Percentiles rank a stretch among this genome's conserved stretches.
These are phyloP conservation scores for Dicerorhinus sumatrensis DNA, from an alignment of 2,113 vertebrate species.

Conservation along the genomic window DNA sequence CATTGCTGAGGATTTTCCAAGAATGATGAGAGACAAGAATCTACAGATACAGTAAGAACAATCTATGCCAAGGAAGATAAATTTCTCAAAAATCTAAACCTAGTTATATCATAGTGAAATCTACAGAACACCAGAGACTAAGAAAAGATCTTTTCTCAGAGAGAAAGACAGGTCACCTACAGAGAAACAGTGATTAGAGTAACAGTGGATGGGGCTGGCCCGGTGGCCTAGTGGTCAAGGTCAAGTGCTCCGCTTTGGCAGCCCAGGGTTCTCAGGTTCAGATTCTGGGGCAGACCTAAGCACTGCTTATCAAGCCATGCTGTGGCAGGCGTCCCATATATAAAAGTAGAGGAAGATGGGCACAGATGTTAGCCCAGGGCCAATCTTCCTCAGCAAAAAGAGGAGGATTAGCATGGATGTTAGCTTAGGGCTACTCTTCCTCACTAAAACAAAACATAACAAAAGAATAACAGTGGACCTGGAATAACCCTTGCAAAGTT, in stretches of 20 bases:
- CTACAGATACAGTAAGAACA: not conserved
- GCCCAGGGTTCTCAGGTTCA: no score
- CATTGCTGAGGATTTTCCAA: not conserved
- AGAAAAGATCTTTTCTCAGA: not conserved
- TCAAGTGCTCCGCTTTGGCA: no score
- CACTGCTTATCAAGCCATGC: no score
- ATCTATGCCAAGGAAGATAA: not conserved
- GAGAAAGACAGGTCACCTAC: not conserved
- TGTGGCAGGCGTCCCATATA: no score
- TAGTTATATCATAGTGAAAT: not conserved
- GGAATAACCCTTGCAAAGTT: not conserved
- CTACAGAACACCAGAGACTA: not conserved
- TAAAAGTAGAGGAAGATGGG: no score
- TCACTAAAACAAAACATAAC: no score
- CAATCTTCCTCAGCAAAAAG: no score
- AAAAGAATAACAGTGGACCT: not conserved
- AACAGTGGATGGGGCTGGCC: not conserved
- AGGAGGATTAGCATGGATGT: no score
- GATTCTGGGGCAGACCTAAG: no score
- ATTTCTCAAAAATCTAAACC: not conserved
- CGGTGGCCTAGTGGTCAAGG: no score
- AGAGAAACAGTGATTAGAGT: not conserved
- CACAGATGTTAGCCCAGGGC: no score
- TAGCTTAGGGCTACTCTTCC: no score
- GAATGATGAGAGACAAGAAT: not conserved